Percentiles rank a stretch among this genome's conserved stretches.
These are phyloP conservation scores for Leptoclinus maculatus DNA, from an alignment of 2,797 vertebrate genomes.

Conservation along the genomic window DNA sequence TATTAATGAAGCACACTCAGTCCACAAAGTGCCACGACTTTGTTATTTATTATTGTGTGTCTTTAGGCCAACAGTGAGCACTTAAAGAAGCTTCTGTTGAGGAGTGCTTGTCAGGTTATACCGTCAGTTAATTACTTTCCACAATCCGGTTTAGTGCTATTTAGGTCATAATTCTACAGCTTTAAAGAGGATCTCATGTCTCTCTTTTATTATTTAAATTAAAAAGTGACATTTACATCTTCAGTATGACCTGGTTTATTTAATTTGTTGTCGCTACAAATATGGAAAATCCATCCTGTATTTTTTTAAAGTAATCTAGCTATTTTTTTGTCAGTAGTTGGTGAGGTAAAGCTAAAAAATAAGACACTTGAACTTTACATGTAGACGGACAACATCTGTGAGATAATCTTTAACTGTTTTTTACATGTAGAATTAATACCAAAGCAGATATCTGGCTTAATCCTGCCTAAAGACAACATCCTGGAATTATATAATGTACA, in stretches of 20 bases:
- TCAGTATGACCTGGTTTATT: not conserved
- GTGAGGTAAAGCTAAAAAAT: not conserved
- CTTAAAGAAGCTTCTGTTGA: not conserved
- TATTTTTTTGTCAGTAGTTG: not conserved
- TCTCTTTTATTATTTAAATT: not conserved
- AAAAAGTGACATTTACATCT: not conserved
- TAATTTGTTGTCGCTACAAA: not conserved
- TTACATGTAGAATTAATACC: not conserved
- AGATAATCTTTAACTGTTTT: not conserved
- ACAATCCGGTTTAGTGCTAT: not conserved
- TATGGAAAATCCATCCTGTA: not conserved
- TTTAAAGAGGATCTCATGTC: not conserved
- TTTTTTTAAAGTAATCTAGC: not conserved
- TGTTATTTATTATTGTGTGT: not conserved
- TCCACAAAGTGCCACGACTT: not conserved
- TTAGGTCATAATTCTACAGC: not conserved
- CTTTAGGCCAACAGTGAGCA: not conserved
- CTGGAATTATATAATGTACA: not conserved
- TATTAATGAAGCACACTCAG: not conserved
- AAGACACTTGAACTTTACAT: not conserved
- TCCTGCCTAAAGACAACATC: not conserved
- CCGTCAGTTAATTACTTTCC: not conserved
- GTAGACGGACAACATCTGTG: not conserved
- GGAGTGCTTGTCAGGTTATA: not conserved
- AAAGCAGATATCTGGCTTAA: not conserved